Conservation (phyloP, 2,797 vertebrate genomes). For the Lagodon rhomboides region DNA sequence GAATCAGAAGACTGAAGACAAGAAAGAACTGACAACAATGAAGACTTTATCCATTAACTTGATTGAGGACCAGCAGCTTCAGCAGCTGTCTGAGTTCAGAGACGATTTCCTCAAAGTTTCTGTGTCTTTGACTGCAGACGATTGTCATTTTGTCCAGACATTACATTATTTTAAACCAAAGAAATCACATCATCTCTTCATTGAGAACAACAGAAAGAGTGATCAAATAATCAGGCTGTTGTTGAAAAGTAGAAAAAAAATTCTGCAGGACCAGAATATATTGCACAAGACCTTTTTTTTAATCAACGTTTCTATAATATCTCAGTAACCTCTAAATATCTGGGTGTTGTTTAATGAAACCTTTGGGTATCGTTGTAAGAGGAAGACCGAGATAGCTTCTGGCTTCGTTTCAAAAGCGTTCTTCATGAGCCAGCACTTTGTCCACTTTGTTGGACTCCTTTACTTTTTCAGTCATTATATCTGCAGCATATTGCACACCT, state of each 20-base stretch:
- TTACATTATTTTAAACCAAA: not conserved
- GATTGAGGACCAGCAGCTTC: not conserved
- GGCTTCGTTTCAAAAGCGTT: not conserved
- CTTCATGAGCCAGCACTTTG: not conserved
- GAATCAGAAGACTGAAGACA: not conserved
- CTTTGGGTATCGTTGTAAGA: not conserved
- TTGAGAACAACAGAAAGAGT: not conserved
- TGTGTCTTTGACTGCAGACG: not conserved
- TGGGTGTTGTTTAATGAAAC: not conserved
- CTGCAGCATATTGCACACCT: not conserved
- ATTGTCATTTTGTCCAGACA: not conserved
- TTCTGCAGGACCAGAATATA: not conserved
- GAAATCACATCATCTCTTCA: not conserved
- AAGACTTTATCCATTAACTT: not conserved
- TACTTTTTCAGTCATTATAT: not conserved
- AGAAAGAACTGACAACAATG: not conserved
- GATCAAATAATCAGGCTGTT: not conserved
- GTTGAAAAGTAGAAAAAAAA: not conserved
- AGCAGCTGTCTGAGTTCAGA: not conserved
- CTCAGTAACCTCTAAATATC: not conserved
- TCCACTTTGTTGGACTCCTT: not conserved
- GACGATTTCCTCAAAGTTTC: not conserved
- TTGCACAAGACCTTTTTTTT: not conserved
- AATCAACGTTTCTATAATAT: not conserved
- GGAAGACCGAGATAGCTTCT: not conserved